Percentiles rank a stretch among this genome's conserved stretches.
phyloP scores from a whole-genome alignment of 2,888 invertebrate species.

The Drosophila cognata region DNA sequence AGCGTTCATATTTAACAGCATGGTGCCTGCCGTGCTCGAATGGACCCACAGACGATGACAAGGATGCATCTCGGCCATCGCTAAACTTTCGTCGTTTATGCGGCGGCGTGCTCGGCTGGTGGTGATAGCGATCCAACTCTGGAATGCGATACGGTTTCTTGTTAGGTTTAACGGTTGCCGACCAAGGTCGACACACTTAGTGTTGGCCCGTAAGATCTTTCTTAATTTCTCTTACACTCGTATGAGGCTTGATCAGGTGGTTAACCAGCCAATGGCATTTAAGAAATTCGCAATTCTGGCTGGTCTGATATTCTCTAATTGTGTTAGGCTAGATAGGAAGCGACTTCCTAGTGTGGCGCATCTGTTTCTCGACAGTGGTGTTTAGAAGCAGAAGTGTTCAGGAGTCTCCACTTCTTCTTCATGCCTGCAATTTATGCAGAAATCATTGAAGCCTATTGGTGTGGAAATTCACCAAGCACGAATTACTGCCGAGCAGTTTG shows the following conservation, averaged over 20 bases:
- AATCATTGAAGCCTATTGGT: background rate
- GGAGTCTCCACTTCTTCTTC: too few relatives aligned
- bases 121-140: slow-evolving; percentile 82
- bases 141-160: slow-evolving; percentile 15
- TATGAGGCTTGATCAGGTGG: too few relatives aligned
- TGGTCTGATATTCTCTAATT: too few relatives aligned
- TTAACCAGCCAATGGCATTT: too few relatives aligned
- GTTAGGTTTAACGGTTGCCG: background rate
- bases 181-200: too few relatives aligned
- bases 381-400: too few relatives aligned
- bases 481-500: background rate
- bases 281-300: too few relatives aligned
- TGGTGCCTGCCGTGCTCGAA: slow-evolving; percentile 79
- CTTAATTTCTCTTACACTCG: too few relatives aligned
- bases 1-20: slow-evolving; percentile 79
- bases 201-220: too few relatives aligned
- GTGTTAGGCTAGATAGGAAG: too few relatives aligned
- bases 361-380: too few relatives aligned
- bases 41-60: slow-evolving; percentile 50
- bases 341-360: too few relatives aligned
- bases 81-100: slow-evolving; percentile 84
- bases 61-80: slow-evolving; percentile 66
- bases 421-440: background rate
- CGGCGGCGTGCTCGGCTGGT: slow-evolving; percentile 83
- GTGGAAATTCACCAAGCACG: background rate